These are phyloP conservation scores for Hyposoter dolosus DNA, from an alignment of 2,888 invertebrate genomes.

Conservation along the genomic window DNA sequence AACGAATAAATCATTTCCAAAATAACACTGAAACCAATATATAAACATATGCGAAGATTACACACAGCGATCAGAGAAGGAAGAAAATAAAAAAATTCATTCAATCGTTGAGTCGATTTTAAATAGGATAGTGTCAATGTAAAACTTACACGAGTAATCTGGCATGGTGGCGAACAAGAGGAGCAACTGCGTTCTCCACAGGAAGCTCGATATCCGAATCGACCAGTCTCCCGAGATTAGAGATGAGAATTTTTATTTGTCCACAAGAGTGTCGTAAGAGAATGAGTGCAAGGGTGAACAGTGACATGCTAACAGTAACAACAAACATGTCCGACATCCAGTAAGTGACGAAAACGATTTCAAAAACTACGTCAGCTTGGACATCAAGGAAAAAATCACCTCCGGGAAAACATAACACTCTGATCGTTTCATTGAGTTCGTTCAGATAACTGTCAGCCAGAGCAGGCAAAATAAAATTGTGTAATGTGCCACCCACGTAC, in stretches of 20 bases:
- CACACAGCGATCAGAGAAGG: too few species aligned
- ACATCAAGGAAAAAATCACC: constrained; percentile 61
- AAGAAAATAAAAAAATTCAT: too few species aligned
- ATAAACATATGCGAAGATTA: too few species aligned
- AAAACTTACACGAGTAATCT: constrained; percentile 72
- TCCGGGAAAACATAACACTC: constrained; percentile 56
- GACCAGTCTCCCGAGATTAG: constrained; percentile 41
- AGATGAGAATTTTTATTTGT: constrained; percentile 54
- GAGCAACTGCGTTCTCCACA: constrained; percentile 56
- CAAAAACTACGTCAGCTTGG: constrained; percentile 68
- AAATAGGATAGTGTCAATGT: not conserved
- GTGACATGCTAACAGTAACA: constrained; percentile 63
- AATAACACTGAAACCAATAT: too few species aligned
- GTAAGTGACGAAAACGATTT: constrained; percentile 73
- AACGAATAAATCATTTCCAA: too few species aligned
- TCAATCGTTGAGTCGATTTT: not conserved
- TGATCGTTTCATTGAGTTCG: constrained; percentile 58
- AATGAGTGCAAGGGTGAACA: constrained; percentile 69
- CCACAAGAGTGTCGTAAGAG: constrained; percentile 72
- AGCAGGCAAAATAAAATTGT: constrained; percentile 70
- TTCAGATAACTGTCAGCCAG: constrained; percentile 49
- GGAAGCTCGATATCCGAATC: not conserved
- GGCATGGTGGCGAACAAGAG: constrained; percentile 63
- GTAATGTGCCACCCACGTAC: constrained; percentile 71
- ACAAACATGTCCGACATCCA: constrained; percentile 67